Base-by-base conservation (phyloP, 2,888 invertebrate genomes). In the Micropterix aruncella region DNA sequence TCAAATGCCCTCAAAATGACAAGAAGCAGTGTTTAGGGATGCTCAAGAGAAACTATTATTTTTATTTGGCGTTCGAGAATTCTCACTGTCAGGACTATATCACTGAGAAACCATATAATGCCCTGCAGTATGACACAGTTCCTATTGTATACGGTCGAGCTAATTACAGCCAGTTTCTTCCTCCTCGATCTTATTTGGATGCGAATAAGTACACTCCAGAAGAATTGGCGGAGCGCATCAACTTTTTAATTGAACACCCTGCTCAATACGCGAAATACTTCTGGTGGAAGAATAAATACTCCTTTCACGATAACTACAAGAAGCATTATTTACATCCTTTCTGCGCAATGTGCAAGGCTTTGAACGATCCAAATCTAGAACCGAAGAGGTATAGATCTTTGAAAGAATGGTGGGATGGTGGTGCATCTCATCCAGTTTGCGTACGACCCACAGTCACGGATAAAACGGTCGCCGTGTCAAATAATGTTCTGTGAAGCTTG, bases 51-150 rank as follows among this genome's bases (percentile, higher is more conserved):
- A 65, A 76, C 46, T 83, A 82, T 56, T 78, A 75, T 56, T 83
- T 83, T 55, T 81, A 82, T 53, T 60, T 83, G 45, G 60, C 72
- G 5, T 81, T 81, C 52, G 82, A 83, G 55, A 83, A 82, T 55
- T 77, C 80, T 5, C 67, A 80, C 47, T 83, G 82, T 59, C 59
- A 64, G 41, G 81, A 83, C 57, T 83, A 83, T 56, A 75, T 83
- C 37, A 80, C 81, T 1, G 81, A 82, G 56, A 82, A 83, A 57
- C 70, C 76, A 52, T 74, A 67, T 57, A 56, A 57, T 42, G 56
- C 58, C 36, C 52, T 57, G 46, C 63, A 66, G 52, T 69, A 71
- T 57, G 63, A 69, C 52, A 62, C 71, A 27, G 55, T 75, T 17
- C 73, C 73, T 2, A 66, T 74, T 3, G 70, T 70, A 19, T 69